Base-by-base conservation (phyloP, 2,113 vertebrate species). In the Cichladusa arquata region DNA sequence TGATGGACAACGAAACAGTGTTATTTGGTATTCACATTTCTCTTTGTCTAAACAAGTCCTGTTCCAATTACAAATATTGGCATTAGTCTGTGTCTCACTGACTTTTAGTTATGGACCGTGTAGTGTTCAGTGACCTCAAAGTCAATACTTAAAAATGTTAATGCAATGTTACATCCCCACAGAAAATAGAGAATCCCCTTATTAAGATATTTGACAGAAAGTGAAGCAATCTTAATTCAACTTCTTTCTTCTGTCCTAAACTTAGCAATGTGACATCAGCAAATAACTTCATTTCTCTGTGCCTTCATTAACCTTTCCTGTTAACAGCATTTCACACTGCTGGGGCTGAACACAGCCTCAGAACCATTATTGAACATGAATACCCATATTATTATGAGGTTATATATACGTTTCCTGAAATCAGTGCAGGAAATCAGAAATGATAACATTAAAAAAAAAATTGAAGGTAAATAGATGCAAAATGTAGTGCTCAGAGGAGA, bases 271-370 rank as follows among this genome's bases (percentile, higher is more conserved):
- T 14, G 5, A 62, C 81, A 78, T 65, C 58, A 87, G 81, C 54
- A 72, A 89, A 42, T 40, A 74, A 64, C 16, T 84, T 62, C 4
- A 40, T 56, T 48, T 78, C 61, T 61, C 57, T 57, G 2, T 12
- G 72, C 44, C 76, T 84, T 88, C 77, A 77, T 95, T 92, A 96
- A 94, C 95, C 79, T 88, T 88, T 77, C 61, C 80, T 51, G 38
- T 48, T 91, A 74, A 60, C 11, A 22, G 69, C 15, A 18, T 62
- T 93, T 83, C 50, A 64, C 1, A 3, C 53, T 84, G 44, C 53
- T 78, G 66, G 33, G 3, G 14, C 84, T 89, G 50, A 45, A 53
- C 50, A 34, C 17, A 84, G 72, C 48, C 45, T 71, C 28, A 17
- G 12, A 86, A 48, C 31, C 58, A 47, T 36, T 57, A 80, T 29